phyloP scores from a whole-genome alignment of 2,888 invertebrate species.

The Aphodius granarius region DNA sequence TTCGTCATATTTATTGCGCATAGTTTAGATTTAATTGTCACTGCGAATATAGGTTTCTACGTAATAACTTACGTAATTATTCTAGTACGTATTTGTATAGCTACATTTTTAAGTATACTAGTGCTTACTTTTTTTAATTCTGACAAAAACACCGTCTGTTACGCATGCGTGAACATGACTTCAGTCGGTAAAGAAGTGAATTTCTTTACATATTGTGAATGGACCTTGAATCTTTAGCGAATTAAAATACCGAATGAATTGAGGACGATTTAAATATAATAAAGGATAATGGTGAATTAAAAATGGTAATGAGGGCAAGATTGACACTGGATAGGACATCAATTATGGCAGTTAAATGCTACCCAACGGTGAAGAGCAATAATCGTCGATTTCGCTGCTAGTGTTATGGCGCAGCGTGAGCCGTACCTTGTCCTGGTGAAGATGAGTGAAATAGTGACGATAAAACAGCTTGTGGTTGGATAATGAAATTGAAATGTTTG shows the following conservation, averaged over 20 bases:
- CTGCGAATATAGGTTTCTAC: background rate
- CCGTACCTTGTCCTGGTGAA: constrained; percentile 39
- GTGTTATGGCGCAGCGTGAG: constrained; percentile 27
- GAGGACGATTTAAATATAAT: background rate
- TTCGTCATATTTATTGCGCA: background rate
- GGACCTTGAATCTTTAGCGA: background rate
- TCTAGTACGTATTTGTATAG: no score
- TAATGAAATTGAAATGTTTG: constrained; percentile 51
- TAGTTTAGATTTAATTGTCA: background rate
- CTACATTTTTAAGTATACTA: no score
- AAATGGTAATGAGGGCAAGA: constrained; percentile 33
- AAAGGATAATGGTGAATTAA: constrained; percentile 24
- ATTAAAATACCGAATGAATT: background rate
- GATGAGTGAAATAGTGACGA: constrained; percentile 51
- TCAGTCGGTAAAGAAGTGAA: no score
- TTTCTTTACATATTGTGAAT: background rate
- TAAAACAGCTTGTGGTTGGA: constrained; percentile 53
- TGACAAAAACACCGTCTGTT: no score
- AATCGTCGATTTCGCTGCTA: constrained; percentile 30
- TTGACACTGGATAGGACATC: constrained; percentile 36
- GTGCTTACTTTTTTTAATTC: no score
- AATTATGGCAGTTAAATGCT: constrained; percentile 36
- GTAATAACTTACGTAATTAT: background rate
- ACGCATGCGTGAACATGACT: no score
- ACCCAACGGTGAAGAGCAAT: constrained; percentile 34